phyloP scores from a whole-genome alignment of 2,888 invertebrate genomes.

The Oxystoma pomonae region DNA sequence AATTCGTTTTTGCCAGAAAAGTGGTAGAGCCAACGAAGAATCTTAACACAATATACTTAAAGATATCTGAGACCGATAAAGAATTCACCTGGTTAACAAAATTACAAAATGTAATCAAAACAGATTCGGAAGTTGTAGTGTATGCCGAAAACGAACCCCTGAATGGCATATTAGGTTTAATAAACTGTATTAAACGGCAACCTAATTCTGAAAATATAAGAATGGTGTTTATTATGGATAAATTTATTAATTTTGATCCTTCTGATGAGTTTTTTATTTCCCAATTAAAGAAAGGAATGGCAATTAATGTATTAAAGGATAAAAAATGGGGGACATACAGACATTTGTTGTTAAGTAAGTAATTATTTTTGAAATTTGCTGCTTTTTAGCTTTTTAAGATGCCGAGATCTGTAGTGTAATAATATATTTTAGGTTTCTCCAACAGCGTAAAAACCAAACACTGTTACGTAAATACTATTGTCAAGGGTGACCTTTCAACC shows the following conservation, averaged over 20 bases:
- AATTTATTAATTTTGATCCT: slow-evolving; percentile 61
- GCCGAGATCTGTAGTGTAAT: too few species aligned
- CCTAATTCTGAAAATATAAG: slow-evolving; percentile 46
- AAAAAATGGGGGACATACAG: slow-evolving; percentile 52
- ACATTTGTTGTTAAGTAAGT: too few species aligned
- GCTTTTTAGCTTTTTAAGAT: too few species aligned
- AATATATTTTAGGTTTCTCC: too few species aligned
- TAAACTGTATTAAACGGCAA: slow-evolving; percentile 64
- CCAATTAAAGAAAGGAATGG: slow-evolving; percentile 69
- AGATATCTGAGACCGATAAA: too few species aligned
- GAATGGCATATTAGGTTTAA: slow-evolving; percentile 75
- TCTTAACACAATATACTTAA: too few species aligned
- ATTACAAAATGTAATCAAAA: slow-evolving; percentile 37
- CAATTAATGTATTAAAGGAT: slow-evolving; percentile 70
- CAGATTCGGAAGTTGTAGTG: slow-evolving; percentile 61
- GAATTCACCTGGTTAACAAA: slow-evolving; percentile 50
- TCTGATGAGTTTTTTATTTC: slow-evolving; percentile 53
- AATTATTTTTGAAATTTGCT: too few species aligned
- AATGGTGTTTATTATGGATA: slow-evolving; percentile 50
- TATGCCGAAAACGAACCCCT: slow-evolving; percentile 58
- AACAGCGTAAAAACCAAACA: too few species aligned
- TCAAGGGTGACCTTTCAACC: too few species aligned
- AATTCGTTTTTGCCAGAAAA: too few species aligned
- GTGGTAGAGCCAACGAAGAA: too few species aligned
- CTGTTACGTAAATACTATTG: too few species aligned